Base-by-base conservation (phyloP, 2,113 vertebrate genomes). In the Seriola rivoliana region DNA sequence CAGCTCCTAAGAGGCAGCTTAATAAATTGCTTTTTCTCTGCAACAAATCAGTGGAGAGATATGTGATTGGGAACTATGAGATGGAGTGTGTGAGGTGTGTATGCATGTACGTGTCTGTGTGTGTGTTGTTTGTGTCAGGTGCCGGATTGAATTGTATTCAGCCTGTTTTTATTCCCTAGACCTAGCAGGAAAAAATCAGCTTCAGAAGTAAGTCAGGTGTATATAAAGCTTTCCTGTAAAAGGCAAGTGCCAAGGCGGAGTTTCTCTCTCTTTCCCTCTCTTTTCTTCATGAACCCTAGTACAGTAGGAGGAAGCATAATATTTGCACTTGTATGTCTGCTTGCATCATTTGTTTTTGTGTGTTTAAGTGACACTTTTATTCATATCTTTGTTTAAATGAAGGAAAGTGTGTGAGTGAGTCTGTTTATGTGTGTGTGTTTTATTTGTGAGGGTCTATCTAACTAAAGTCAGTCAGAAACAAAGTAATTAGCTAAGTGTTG, bases 1-100 rank as follows among this genome's bases (percentile, higher is more conserved):
- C 82, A 52, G 65, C 82, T 88, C 93, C 89, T 92, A 78, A 91
- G 91, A 92, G 92, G 80, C 81, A 64, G 66, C 91, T 91, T 94
- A 93, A 93, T 93, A 94, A 93, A 94, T 93, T 90, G 91, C 88
- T 91, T 93, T 93, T 91, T 88, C 91, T 85, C 85, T 19, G 76
- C 86, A 91, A 90, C 91, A 92, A 89, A 90, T 92, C 87, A 93
- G 84, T 66, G 71, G 85, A 88, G 82, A 84, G 88, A 84, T 82
- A 72, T 88, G 80, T 89, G 87, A 88, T 89, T 88, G 90, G 87
- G 80, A 91, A 80, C 71, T 78, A 82, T 69, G 70, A 88, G 80
- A 58, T 58, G 69, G 76, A 75, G 72, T 67, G 60, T 54, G 72
- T 60, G 82, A 52, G 38, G 78, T 82, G 86, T 81, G 71, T 40